Evolutionary conservation across 2,888 invertebrate species (phyloP).

Genomic region (Octonoba sinensis): DNA sequence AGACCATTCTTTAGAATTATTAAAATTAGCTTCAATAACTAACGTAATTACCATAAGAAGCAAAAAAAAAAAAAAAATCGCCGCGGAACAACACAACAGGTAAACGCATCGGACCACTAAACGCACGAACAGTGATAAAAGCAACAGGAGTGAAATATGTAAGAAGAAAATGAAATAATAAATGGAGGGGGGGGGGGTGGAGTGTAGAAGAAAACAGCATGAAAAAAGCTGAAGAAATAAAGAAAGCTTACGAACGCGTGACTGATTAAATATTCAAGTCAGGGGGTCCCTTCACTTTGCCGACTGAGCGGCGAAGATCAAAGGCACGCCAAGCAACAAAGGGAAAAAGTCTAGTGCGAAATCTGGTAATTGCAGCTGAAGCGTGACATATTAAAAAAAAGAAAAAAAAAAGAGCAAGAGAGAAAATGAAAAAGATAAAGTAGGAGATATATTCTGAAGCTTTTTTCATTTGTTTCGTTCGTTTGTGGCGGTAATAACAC

Average conservation of each 20-base stretch:
- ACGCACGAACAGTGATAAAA: not conserved
- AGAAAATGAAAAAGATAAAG: constrained; percentile 32
- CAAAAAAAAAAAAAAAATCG: too few relatives aligned
- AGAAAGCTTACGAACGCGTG: constrained; percentile 14
- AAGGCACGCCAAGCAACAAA: constrained; percentile 5
- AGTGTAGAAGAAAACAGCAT: constrained; percentile 10
- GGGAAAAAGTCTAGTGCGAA: constrained; percentile 41
- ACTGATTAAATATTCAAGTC: constrained; percentile 60
- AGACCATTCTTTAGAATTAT: too few relatives aligned
- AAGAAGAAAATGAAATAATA: not conserved
- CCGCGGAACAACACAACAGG: too few relatives aligned
- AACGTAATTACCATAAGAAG: too few relatives aligned
- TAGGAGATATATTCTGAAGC: constrained; percentile 13
- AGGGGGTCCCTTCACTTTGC: constrained; percentile 9
- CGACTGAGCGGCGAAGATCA: constrained; percentile 21
- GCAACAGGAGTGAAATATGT: not conserved
- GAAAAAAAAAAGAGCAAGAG: constrained; percentile 4
- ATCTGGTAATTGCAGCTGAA: constrained; percentile 61
- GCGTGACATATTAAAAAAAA: constrained; percentile 57
- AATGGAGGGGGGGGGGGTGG: not conserved
- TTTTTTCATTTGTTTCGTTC: constrained; percentile 6
- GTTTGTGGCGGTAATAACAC: constrained; percentile 29
- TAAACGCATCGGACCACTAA: not conserved
- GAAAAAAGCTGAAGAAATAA: constrained; percentile 11
- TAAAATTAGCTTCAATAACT: too few relatives aligned